These are phyloP conservation scores for Erythrolamprus reginae DNA, from an alignment of 2,113 vertebrate species.

Conservation along the genomic window DNA sequence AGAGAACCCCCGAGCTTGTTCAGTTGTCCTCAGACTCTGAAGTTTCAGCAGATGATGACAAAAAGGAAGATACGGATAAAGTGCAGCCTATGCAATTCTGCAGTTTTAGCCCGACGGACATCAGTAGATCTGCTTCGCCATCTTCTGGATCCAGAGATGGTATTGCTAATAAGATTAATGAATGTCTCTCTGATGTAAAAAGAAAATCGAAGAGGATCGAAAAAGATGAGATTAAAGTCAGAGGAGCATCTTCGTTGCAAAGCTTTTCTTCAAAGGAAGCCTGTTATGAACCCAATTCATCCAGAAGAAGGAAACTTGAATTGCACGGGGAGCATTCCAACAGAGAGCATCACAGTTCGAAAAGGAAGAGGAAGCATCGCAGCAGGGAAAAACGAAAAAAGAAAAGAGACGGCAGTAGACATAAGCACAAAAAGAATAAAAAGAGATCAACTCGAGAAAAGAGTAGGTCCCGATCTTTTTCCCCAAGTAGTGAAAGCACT, in stretches of 20 bases:
- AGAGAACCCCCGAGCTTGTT: constrained; percentile 92
- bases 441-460: constrained; percentile 66
- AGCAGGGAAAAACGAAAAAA: constrained; percentile 62
- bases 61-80: constrained; percentile 58
- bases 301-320: constrained; percentile 62
- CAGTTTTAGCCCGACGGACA: constrained; percentile 65
- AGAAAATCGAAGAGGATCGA: constrained; percentile 45
- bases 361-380: constrained; percentile 55
- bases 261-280: constrained; percentile 55
- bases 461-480: constrained; percentile 57
- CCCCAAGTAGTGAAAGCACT: constrained; percentile 66
- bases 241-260: constrained; percentile 30
- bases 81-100: constrained; percentile 71
- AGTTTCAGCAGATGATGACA: constrained; percentile 68
- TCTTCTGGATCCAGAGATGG: constrained; percentile 56
- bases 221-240: constrained; percentile 42
- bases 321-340: constrained; percentile 46
- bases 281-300: constrained; percentile 39
- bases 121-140: constrained; percentile 67
- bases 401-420: constrained; percentile 70
- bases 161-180: constrained; percentile 43
- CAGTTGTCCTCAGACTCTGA: constrained; percentile 87
- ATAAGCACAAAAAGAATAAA: constrained; percentile 57
- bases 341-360: constrained; percentile 49
- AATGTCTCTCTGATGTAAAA: constrained; percentile 29